phyloP scores from a whole-genome alignment of 2,113 vertebrate genomes.

The Cacatua alba region DNA sequence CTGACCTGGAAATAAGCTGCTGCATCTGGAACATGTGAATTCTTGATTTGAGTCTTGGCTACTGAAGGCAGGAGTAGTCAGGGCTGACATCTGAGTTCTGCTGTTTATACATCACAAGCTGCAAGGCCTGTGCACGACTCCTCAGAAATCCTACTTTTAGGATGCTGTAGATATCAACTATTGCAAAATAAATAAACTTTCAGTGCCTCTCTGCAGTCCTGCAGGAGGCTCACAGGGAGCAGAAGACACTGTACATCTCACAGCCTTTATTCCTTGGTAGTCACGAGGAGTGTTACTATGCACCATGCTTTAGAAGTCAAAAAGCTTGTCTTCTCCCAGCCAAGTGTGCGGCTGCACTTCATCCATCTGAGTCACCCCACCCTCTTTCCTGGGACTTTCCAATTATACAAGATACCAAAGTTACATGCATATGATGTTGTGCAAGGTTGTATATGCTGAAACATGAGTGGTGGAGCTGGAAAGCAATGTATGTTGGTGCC shows the following conservation, averaged over 20 bases:
- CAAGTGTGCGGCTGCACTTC: background rate
- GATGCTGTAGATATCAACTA: too few relatives aligned
- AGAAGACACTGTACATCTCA: background rate
- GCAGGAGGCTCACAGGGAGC: background rate
- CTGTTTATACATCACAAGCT: background rate
- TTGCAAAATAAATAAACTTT: background rate
- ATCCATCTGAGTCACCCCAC: background rate
- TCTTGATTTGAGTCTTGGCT: background rate
- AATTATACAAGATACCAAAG: background rate
- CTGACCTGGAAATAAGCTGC: background rate
- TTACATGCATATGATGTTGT: background rate
- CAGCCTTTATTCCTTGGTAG: rapidly evolving
- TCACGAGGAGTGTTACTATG: rapidly evolving
- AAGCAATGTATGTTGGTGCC: background rate
- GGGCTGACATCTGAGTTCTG: background rate
- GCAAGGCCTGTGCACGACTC: background rate
- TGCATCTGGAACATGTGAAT: background rate
- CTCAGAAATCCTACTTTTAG: background rate
- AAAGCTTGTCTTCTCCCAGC: background rate
- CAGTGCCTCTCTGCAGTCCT: background rate
- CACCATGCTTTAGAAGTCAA: background rate
- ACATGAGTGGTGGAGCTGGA: background rate
- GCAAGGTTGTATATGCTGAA: background rate
- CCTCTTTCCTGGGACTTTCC: background rate
- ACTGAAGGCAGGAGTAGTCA: rapidly evolving